These are phyloP conservation scores for Ictalurus furcatus DNA, from an alignment of 2,113 vertebrate species.

Conservation along the genomic window DNA sequence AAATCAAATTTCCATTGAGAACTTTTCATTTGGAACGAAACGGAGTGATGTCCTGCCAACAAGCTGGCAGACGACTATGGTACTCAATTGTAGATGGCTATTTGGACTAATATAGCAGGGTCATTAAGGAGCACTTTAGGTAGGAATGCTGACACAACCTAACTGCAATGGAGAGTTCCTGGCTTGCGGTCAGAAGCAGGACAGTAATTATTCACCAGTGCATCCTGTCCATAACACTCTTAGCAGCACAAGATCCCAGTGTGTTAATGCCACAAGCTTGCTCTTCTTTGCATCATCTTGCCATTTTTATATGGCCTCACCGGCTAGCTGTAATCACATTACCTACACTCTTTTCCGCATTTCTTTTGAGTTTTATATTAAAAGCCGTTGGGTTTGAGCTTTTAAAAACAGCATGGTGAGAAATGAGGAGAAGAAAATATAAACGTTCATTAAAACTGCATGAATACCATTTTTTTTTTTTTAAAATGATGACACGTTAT, in stretches of 20 bases:
- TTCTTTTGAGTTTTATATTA: neutral
- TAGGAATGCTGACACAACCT: slow-evolving; percentile 68
- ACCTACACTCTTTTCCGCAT: neutral
- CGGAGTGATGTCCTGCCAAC: slow-evolving; percentile 22
- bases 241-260: neutral
- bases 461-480: slow-evolving; percentile 16
- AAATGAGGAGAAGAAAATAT: neutral
- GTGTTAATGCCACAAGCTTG: neutral
- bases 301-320: neutral
- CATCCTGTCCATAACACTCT: slow-evolving; percentile 25
- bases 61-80: slow-evolving; percentile 52
- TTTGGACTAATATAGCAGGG: slow-evolving; percentile 64
- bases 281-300: slow-evolving; percentile 17
- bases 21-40: slow-evolving; percentile 35
- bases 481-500: slow-evolving; percentile 10
- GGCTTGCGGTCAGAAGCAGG: slow-evolving; percentile 63
- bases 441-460: slow-evolving; percentile 15
- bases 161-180: slow-evolving; percentile 64
- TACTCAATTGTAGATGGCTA: slow-evolving; percentile 62
- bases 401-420: neutral
- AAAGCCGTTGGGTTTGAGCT: neutral
- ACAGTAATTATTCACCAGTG: slow-evolving; percentile 35
- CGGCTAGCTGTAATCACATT: neutral
- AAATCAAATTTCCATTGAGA: slow-evolving; percentile 19
- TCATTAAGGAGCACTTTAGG: slow-evolving; percentile 65